Base-by-base conservation (phyloP, 1,140 invertebrate species). In the Brachionus paranguensis region DNA sequence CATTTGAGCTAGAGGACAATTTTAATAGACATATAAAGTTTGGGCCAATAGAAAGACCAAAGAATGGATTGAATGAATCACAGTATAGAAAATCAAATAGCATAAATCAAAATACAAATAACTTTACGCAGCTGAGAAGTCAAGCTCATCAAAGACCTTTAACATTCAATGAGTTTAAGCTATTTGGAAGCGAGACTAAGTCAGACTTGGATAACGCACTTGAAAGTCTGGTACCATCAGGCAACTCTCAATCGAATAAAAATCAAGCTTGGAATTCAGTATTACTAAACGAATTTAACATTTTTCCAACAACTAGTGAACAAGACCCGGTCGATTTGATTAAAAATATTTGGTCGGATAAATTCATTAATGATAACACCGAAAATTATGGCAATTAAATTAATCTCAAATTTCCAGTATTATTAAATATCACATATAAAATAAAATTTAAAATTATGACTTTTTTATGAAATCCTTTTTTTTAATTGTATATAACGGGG, bases 211-310 rank as follows among this genome's bases (percentile, higher is more conserved):
- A 76, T 24, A 76, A 10, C 5, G 41, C 72, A 1, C 11, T 76
- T 1, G 72, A 72, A 20, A 41, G 17, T 11, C 43, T 72, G 11
- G 37, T 72, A 1, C 37, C 68, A 14, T 17, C n/a, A 10, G 20
- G 37, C 33, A 64, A 10, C 8, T 45, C 41, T 17, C 24, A 33
- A 64, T 45, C 7, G 41, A 60, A 81, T 20, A 27, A 53, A 43
- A 68, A 68, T 29, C 78, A 65, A 68, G 53, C 78, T 11, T 81
- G 78, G 78, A 81, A 81, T 47, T 81, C 78, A 47, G 78, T 81
- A 33, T 43, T 81, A 64, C 65, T 81, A 43, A 68, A 81, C 24
- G 53, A 81, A 41, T 20, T 76, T 50, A 24, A 74, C 17, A 47
- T 17, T 50, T 14, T 76, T 50, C 43, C 43, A n/a, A 10, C 33